Conservation (phyloP, 2,888 invertebrate genomes). For the Drosophila paucipuncta region DNA sequence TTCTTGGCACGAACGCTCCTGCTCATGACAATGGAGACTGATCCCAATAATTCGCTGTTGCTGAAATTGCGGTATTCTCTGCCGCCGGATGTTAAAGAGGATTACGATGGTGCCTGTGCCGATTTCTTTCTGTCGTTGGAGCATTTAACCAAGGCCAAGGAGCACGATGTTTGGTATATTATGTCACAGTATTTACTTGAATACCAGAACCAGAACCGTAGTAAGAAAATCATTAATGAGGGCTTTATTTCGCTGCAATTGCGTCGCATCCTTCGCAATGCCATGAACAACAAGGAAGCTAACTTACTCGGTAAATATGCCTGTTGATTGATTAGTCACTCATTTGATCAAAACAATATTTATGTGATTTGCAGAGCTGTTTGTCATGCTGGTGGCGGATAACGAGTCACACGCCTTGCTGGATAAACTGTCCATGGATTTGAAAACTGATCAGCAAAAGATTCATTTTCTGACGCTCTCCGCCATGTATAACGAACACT, state of each 20-base stretch:
- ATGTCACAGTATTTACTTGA: constrained; percentile 82
- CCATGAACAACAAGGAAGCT: constrained; percentile 81
- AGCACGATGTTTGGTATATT: constrained; percentile 82
- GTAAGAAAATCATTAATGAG: constrained; percentile 69
- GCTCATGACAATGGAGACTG: constrained; percentile 70
- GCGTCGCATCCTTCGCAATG: constrained; percentile 80
- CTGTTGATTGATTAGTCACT: neutral
- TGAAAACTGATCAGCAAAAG: constrained; percentile 83
- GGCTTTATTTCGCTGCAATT: constrained; percentile 80
- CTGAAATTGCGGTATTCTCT: constrained; percentile 61
- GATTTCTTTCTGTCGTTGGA: constrained; percentile 83
- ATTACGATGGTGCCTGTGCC: constrained; percentile 67
- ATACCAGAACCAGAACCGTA: constrained; percentile 72
- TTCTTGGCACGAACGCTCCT: constrained; percentile 81
- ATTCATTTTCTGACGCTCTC: constrained; percentile 83
- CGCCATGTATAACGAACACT: constrained; percentile 83
- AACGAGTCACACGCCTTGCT: constrained; percentile 69
- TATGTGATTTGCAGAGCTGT: constrained; percentile 68
- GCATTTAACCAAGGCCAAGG: constrained; percentile 82
- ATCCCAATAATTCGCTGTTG: constrained; percentile 67
- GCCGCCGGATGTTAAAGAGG: constrained; percentile 45
- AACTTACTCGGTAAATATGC: constrained; percentile 80
- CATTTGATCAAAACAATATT: neutral
- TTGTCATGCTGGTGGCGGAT: constrained; percentile 81
- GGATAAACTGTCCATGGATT: constrained; percentile 75